A percentile compares a stretch with the other conserved stretches of the same genome.
Conservation (phyloP, 2,888 invertebrate genomes). For the Acrobeloides nanus region DNA sequence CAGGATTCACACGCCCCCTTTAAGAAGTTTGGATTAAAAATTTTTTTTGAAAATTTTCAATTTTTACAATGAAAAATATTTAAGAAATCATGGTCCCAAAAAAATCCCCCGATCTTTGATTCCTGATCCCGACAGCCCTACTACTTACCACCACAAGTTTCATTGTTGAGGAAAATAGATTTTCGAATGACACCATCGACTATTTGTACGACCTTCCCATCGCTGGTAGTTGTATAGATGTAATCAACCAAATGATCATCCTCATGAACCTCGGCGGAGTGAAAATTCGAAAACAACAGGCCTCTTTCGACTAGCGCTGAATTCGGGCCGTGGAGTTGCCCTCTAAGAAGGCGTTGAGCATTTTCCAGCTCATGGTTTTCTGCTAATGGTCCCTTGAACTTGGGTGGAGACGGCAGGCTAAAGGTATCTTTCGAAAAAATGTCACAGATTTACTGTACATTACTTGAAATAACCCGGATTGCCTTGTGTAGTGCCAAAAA, state of each 20-base stretch:
- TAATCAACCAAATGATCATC: conserved; percentile 17
- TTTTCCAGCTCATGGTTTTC: conserved; percentile 31
- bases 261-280: no score
- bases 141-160: conserved; percentile 32
- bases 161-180: conserved; percentile 23
- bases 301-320: conserved; percentile 41
- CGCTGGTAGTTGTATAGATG: conserved; percentile 37
- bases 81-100: no score
- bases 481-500: background rate
- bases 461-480: background rate
- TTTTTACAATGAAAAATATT: no score
- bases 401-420: conserved; percentile 34
- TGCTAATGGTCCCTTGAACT: conserved; percentile 27
- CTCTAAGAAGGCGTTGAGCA: conserved; percentile 32
- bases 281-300: no score
- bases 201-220: conserved; percentile 41
- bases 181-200: conserved; percentile 30
- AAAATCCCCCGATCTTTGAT: no score
- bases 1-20: no score
- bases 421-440: no score
- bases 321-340: conserved; percentile 40
- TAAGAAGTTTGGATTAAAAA: no score
- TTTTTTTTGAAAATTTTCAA: no score
- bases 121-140: no score
- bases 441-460: no score